Evolutionary conservation across 2,113 vertebrate genomes (phyloP).

Genomic region (Formicarius rufipectus): DNA sequence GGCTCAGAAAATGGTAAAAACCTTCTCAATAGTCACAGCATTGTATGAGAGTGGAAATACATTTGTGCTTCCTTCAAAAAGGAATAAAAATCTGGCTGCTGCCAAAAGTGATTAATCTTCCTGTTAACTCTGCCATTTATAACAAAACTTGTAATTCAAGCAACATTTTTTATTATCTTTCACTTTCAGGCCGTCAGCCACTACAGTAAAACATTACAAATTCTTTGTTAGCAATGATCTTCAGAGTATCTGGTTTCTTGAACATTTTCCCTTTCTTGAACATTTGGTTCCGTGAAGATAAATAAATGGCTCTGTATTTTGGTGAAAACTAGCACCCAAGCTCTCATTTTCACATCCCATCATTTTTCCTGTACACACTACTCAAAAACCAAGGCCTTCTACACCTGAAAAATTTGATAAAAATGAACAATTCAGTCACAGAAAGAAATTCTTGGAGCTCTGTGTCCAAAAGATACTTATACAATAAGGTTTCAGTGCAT

Average conservation of each 20-base stretch:
- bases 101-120: background rate
- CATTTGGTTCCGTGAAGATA: background rate
- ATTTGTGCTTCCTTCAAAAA: background rate
- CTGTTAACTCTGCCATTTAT: background rate
- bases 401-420: background rate
- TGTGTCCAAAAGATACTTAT: background rate
- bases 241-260: background rate
- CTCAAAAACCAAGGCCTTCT: background rate
- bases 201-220: background rate
- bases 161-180: background rate
- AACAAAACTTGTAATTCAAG: background rate
- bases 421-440: background rate
- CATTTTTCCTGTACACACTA: background rate
- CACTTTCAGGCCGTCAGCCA: background rate
- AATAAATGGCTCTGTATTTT: background rate
- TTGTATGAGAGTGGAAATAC: background rate
- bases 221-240: background rate
- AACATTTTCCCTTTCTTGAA: background rate
- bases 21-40: background rate
- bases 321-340: background rate
- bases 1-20: background rate
- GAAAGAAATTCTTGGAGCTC: background rate
- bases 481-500: background rate
- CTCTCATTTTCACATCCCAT: background rate
- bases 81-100: background rate